Evolutionary conservation across 2,797 vertebrate genomes (phyloP), one percentile per base, ranked within the genome.

Genomic region (Hapalemur alaotrensis): DNA sequence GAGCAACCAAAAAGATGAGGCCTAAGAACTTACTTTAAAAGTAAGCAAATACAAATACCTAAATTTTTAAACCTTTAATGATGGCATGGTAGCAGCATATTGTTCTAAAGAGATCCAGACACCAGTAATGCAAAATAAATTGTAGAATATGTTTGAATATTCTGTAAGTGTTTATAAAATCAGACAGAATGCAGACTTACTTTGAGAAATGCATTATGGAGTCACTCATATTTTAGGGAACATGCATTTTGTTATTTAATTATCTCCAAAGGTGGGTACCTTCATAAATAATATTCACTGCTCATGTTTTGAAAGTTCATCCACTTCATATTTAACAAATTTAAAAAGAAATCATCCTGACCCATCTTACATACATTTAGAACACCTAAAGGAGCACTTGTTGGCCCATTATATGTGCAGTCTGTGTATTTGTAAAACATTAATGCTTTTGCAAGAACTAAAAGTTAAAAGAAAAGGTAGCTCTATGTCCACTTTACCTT

Each of bases 111-210:
- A 80, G 67, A 75, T 4, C 32, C 85, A 75, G 76, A 18, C 69
- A 65, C 52, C 50, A 28, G 48, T 38, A n/a, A 54, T 41, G 25
- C 48, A 80, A 86, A 88, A 76, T 86, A 72, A 92, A 88, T 17
- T 59, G 43, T 65, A 52, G 82, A 72, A 22, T 38, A 18, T 50
- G 63, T 96, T 82, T 96, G 75, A 57, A n/a, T 70, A 89, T 48
- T 69, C 41, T 85, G 9, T 48, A 86, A 87, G 18, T 75, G 32
- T 87, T 92, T 95, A 80, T 92, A 67, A 65, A 95, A 70, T 35
- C 54, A 73, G 32, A 86, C 4, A 87, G 46, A 32, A 61, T 46
- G 10, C 59, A 95, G 48, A 63, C 32, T 59, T 65, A 35, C 32
- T 59, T 80, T 81, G 85, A 94, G 65, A 89, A 87, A 72, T 41